Base-by-base conservation (phyloP, 2,888 invertebrate genomes). In the Calameuta pallipes region DNA sequence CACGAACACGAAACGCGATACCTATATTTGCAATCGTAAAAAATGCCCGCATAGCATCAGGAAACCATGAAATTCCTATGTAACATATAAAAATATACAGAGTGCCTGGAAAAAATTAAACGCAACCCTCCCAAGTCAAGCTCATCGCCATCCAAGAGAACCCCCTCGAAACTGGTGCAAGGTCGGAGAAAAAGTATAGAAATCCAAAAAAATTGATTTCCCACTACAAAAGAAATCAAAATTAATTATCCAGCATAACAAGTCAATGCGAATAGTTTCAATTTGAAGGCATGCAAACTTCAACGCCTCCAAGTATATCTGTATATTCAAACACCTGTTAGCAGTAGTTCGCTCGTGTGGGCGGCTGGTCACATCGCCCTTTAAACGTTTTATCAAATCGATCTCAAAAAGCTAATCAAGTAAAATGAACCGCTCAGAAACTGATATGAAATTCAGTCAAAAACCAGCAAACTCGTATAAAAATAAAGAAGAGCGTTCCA, bases 281-380 rank as follows among this genome's bases (percentile, higher is more conserved):
- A 6, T 23, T 41, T 56, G 23, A 23, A 23, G 23, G 9, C 23
- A 56, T 56, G 56, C 56, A 56, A 56, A 23, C 56, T 23, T 31
- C 31, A 2, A 15, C 31, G 71, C 31, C 31, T 71, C 71, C 71
- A 34, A 33, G 71, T 90, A 90, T 90, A 90, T 85, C 89, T 90
- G 89, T 90, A 90, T 89, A 84, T 87, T 78, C 87, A 84, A 88
- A 90, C 90, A 91, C 90, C 90, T 91, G 90, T 90, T 90, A 90
- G 88, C 90, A 83, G 84, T 83, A 80, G 83, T 82, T 83, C 77
- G 79, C 73, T 83, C 78, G 83, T 80, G 82, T 80, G 80, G 82
- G 79, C 80, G 30, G 31, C 76, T 80, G 76, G 80, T 76, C 79
- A 85, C 83, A 85, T 85, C 83, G 77, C 78, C 83, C 83, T 84